Conservation (phyloP, 2,888 invertebrate genomes). For the Tethea ocularis region DNA sequence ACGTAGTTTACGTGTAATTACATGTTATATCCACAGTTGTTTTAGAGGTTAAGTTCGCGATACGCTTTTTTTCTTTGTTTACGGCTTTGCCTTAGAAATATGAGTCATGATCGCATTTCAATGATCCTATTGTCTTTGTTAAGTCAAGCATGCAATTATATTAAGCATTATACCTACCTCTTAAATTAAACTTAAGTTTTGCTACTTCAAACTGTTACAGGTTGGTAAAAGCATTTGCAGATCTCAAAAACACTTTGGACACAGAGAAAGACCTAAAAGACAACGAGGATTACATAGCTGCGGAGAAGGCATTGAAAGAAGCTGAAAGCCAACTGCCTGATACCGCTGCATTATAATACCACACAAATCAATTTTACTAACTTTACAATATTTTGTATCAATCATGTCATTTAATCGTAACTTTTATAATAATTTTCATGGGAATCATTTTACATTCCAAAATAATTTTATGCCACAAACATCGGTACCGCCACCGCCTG, state of each 20-base stretch:
- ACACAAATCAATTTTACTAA: slow-evolving; percentile 41
- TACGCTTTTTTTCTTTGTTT: neutral
- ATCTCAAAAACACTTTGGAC: slow-evolving; percentile 88
- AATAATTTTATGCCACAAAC: slow-evolving; percentile 27
- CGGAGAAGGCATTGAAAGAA: slow-evolving; percentile 87
- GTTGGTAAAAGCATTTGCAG: slow-evolving; percentile 88
- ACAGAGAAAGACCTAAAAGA: slow-evolving; percentile 91
- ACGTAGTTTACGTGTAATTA: slow-evolving; percentile 15
- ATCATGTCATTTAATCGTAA: slow-evolving; percentile 74
- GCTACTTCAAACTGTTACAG: slow-evolving; percentile 57
- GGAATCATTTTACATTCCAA: slow-evolving; percentile 72
- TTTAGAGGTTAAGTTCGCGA: slow-evolving; percentile 30
- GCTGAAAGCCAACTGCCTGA: slow-evolving; percentile 85
- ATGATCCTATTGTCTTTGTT: neutral
- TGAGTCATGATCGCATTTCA: neutral
- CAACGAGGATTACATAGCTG: slow-evolving; percentile 87
- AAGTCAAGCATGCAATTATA: neutral
- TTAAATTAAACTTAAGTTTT: no score
- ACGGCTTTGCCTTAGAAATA: neutral
- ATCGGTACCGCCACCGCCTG: slow-evolving; percentile 48
- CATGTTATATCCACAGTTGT: slow-evolving; percentile 24
- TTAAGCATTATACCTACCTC: neutral
- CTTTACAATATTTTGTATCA: slow-evolving; percentile 50
- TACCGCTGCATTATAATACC: slow-evolving; percentile 49
- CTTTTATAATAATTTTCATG: slow-evolving; percentile 62